Base-by-base conservation (phyloP, 2,797 vertebrate species). In the Molossus molossus region DNA sequence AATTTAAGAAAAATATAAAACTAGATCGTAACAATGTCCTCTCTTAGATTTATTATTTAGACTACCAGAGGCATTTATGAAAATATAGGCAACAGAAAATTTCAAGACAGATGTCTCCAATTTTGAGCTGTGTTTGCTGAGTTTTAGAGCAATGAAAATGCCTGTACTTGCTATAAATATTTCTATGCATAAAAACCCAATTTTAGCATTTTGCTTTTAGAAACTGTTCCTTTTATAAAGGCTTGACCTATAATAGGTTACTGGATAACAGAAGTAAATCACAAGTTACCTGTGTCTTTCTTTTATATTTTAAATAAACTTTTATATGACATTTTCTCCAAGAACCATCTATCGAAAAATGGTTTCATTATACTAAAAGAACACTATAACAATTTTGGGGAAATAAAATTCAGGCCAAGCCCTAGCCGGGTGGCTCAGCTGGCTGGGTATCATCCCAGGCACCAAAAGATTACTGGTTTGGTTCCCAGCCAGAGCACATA, bases 171-270 rank as follows among this genome's bases (percentile, higher is more conserved):
- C 40, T 73, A 77, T 25, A 57, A 65, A 29, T 65, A 25, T 65
- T 95, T 82, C 67, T 50, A 82, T 48, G 69, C 81, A 94, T 81
- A 65, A 94, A 94, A 94, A 37, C 12, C 10, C 29, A 88, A 33
- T 13, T 69, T 64, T 50, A 70, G 29, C 27, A 75, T 84, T 88
- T 67, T 69, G 23, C 33, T 81, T 91, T 85, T 45, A 91, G 40
- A 88, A 95, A 93, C 5, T 17, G 81, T 76, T 82, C 33, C 29
- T 93, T 88, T 94, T 67, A 60, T 27, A 70, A 40, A 50, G 33
- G 15, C 25, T 83, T 92, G 21, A 69, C 29, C 53, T 91, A 37
- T 69, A 91, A 69, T 17, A 84, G 45, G 9, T 60, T 80, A 87
- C 23, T 18, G 0, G 3, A 29, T 58, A 96, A 87, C 0, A 55